Evolutionary conservation across 2,888 invertebrate species (phyloP), one percentile per base, ranked within the genome.

Genomic region (Ferrisia virgata): DNA sequence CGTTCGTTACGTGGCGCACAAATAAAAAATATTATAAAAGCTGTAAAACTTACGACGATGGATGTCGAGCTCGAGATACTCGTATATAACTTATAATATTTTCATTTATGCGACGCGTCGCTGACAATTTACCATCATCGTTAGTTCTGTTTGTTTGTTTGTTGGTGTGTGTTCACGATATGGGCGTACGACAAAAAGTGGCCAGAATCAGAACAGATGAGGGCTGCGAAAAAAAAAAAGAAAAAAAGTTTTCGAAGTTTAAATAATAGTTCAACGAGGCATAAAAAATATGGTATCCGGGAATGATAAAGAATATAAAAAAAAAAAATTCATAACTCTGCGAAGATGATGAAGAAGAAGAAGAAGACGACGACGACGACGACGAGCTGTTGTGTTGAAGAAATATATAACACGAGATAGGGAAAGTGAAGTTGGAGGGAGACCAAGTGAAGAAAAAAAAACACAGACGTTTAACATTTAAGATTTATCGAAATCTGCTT

Each of bases 401-500:
- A 47, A 47, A 43, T 43, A 15, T 43, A 40, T 2, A 40, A 40
- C 40, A 13, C 6, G 2, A 40, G 40, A 2, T 8, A 40, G 40
- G 13, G 40, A 40, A 40, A 8, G 13, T 11, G 13, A 40, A 40
- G 40, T 11, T 11, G 13, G 8, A 4, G 13, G n/a, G 53, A 53
- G 5, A 18, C 8, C 1, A 9, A 18, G 53, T 5, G n/a, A 39
- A 11, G 22, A 18, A 53, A 18, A 18, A n/a, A 64, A 28, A 64
- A 28, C 22, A 64, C 58, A 64, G 58, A 64, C 58, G 58, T 64
- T 64, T 64, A 64, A 64, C 58, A 64, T 64, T 64, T 64, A 33
- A 72, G 72, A 72, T 72, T 72, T 72, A 72, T 72, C 72, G 72
- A 72, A 72, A 64, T 64, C 72, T 33, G 72, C 72, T n/a, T 72